phyloP scores from a whole-genome alignment of 2,797 vertebrate genomes.

The Falco concolor region DNA sequence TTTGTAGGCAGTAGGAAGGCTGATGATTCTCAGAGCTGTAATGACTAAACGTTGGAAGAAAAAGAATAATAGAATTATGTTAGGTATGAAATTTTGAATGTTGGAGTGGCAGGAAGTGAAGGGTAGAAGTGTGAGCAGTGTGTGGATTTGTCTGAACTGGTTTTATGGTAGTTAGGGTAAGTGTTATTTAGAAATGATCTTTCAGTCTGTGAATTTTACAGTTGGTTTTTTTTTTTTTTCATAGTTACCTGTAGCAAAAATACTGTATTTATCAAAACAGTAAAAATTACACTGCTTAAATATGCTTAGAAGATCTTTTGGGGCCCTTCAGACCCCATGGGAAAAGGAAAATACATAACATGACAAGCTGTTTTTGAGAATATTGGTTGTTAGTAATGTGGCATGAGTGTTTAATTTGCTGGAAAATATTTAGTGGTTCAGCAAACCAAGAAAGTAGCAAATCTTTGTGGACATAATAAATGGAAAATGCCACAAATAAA shows the following conservation, averaged over 20 bases:
- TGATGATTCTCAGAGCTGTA: neutral
- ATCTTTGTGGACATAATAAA: constrained; percentile 9
- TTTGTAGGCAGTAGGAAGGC: neutral
- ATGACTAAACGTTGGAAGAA: neutral
- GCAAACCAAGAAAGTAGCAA: constrained; percentile 1
- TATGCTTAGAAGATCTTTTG: neutral
- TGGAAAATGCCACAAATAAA: neutral
- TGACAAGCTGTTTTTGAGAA: neutral
- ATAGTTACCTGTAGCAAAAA: constrained; percentile 14
- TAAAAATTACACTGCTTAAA: neutral
- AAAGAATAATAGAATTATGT: neutral
- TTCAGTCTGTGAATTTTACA: constrained; percentile 2
- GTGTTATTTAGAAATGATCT: neutral
- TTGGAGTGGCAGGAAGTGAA: neutral
- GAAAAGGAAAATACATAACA: neutral
- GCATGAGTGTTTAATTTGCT: constrained; percentile 35
- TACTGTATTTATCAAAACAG: neutral
- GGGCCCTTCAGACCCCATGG: neutral
- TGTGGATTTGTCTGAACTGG: neutral
- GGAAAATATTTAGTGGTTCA: constrained; percentile 37
- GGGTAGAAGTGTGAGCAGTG: neutral
- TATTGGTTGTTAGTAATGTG: neutral
- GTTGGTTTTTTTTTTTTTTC: neutral
- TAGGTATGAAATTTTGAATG: neutral
- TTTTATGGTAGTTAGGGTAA: neutral